These are phyloP conservation scores for Hyles euphorbiae DNA, from an alignment of 1,140 invertebrate species.

Conservation along the genomic window DNA sequence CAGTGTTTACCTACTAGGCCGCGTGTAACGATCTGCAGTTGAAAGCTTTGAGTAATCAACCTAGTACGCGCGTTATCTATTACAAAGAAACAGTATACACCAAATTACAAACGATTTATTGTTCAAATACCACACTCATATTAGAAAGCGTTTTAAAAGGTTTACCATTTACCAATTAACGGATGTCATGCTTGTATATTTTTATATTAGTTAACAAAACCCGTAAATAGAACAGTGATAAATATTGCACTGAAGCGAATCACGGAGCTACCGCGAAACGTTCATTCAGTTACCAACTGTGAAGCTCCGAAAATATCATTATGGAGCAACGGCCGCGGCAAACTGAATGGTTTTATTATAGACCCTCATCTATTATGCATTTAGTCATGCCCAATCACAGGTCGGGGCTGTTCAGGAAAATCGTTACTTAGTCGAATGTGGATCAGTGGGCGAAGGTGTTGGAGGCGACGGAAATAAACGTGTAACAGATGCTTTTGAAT, in stretches of 20 bases:
- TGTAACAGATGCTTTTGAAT: neutral
- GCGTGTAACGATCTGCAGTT: slow-evolving; percentile 3
- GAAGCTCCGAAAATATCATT: slow-evolving; percentile 44
- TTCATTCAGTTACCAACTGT: slow-evolving; percentile 22
- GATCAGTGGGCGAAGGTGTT: slow-evolving; percentile 21
- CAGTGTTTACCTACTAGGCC: slow-evolving; percentile 14
- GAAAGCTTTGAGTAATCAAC: slow-evolving; percentile 18
- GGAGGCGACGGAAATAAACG: neutral
- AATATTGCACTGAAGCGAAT: slow-evolving; percentile 25
- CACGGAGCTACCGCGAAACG: neutral
- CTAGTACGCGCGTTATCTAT: slow-evolving; percentile 10
- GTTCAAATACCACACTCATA: slow-evolving; percentile 5
- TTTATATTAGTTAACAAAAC: slow-evolving; percentile 7
- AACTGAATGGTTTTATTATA: slow-evolving; percentile 58
- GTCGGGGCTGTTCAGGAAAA: slow-evolving; percentile 50
- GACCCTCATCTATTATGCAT: slow-evolving; percentile 62
- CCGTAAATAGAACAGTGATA: slow-evolving; percentile 25
- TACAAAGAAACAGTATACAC: neutral
- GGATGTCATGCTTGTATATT: slow-evolving; percentile 3
- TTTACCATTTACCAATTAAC: slow-evolving; percentile 17
- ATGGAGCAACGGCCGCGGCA: slow-evolving; percentile 44
- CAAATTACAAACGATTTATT: slow-evolving; percentile 18
- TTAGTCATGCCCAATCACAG: slow-evolving; percentile 46
- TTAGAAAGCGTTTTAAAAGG: slow-evolving; percentile 14
- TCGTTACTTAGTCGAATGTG: slow-evolving; percentile 52